A percentile compares a stretch with the other conserved stretches of the same genome.
Conservation (phyloP, 2,888 invertebrate genomes). For the Conistra vaccinii region DNA sequence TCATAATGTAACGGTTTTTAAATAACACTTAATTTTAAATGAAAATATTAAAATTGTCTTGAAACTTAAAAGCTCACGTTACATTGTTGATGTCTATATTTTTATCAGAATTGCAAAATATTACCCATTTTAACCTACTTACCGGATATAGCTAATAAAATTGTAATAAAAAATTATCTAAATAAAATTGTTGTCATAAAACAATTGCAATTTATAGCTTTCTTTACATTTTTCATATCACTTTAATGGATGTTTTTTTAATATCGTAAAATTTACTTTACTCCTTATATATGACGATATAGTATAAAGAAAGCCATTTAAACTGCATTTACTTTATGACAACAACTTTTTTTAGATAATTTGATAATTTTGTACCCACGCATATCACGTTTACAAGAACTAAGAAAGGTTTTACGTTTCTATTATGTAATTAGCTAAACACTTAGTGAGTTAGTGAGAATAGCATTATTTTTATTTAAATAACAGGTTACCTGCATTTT, state of each 20-base stretch:
- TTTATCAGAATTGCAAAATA: slow-evolving; percentile 20
- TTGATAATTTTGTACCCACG: too few species aligned
- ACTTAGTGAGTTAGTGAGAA: slow-evolving; percentile 30
- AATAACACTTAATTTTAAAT: slow-evolving; percentile 13
- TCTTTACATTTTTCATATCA: slow-evolving; percentile 5
- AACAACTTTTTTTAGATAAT: too few species aligned
- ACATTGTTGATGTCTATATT: not conserved
- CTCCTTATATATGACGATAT: not conserved
- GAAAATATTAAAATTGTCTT: not conserved
- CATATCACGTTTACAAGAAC: slow-evolving; percentile 28
- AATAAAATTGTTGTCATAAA: slow-evolving; percentile 30
- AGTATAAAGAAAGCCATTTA: too few species aligned
- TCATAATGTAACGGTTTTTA: slow-evolving; percentile 50
- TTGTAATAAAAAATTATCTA: slow-evolving; percentile 25
- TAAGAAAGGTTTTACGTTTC: slow-evolving; percentile 41
- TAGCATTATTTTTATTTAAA: slow-evolving; percentile 54
- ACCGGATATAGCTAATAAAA: slow-evolving; percentile 17
- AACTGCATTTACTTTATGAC: too few species aligned
- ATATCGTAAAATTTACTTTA: not conserved
- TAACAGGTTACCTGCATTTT: slow-evolving; percentile 65
- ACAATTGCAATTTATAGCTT: slow-evolving; percentile 4
- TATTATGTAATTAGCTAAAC: slow-evolving; percentile 66
- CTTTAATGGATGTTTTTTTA: slow-evolving; percentile 1
- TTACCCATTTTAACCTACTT: not conserved
- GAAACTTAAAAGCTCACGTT: slow-evolving; percentile 11